Evolutionary conservation across 2,113 vertebrate species (phyloP).

Genomic region (Clarias magur): DNA sequence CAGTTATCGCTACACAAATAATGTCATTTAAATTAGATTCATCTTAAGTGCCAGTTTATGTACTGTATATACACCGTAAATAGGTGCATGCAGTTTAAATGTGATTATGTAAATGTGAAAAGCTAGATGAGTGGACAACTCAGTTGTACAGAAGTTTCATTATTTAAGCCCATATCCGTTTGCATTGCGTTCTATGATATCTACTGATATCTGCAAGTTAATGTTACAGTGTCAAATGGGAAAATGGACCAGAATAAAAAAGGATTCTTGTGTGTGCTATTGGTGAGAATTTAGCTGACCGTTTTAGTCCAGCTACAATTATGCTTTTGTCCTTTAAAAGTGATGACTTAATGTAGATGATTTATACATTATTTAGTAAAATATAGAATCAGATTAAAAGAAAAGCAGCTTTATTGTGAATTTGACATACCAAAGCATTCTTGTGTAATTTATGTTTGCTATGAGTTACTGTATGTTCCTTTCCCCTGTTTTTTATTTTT

Average conservation of each 20-base stretch:
- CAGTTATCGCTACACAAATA: not conserved
- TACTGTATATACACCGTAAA: not conserved
- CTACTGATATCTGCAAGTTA: not conserved
- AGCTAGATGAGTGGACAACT: not conserved
- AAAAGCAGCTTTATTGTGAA: not conserved
- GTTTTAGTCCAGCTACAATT: not conserved
- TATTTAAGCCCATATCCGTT: not conserved
- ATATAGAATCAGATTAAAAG: not conserved
- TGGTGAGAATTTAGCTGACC: not conserved
- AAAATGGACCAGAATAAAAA: not conserved
- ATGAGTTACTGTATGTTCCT: not conserved
- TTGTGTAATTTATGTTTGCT: not conserved
- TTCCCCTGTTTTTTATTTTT: not conserved
- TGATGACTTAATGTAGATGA: not conserved
- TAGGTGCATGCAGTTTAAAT: not conserved
- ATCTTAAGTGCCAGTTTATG: not conserved
- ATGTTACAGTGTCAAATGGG: not conserved
- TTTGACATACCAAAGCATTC: not conserved
- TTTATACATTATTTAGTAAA: not conserved
- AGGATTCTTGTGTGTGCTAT: not conserved
- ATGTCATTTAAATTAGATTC: not conserved
- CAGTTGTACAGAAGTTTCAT: not conserved
- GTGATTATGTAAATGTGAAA: not conserved
- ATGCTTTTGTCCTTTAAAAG: not conserved
- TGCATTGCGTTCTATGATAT: not conserved